These are phyloP conservation scores for Ligdia adustata DNA, from an alignment of 2,888 invertebrate species.

Conservation along the genomic window DNA sequence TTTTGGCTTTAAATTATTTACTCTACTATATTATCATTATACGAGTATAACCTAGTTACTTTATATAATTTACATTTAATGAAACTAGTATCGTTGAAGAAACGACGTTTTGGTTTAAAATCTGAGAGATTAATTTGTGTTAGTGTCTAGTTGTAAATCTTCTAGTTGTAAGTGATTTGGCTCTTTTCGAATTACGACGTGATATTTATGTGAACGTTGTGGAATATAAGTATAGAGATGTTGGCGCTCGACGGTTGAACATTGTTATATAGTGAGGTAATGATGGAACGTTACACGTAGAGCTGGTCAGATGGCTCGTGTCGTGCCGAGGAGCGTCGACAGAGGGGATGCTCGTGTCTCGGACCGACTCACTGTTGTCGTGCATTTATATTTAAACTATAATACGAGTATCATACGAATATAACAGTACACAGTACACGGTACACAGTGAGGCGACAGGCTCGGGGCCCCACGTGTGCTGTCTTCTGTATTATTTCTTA, in stretches of 20 bases:
- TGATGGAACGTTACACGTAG: too few relatives aligned
- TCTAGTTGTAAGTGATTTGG: conserved; percentile 33
- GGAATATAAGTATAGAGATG: too few relatives aligned
- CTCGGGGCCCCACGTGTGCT: background rate
- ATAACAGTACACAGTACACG: background rate
- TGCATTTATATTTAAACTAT: conserved; percentile 66
- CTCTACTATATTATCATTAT: too few relatives aligned
- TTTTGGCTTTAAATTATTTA: conserved; percentile 56
- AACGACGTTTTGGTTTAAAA: conserved; percentile 50
- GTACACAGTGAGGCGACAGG: background rate
- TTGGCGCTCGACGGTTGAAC: too few relatives aligned
- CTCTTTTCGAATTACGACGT: conserved; percentile 35
- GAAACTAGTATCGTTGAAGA: conserved; percentile 28
- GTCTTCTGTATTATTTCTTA: conserved; percentile 15
- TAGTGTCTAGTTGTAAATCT: conserved; percentile 33
- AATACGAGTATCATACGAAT: conserved; percentile 6
- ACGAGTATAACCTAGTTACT: conserved; percentile 39
- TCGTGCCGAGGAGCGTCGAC: too few relatives aligned
- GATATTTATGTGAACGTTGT: conserved; percentile 1
- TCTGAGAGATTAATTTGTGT: conserved; percentile 53
- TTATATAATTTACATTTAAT: conserved; percentile 23
- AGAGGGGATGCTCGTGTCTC: too few relatives aligned
- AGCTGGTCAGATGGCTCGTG: too few relatives aligned
- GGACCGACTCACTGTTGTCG: too few relatives aligned
- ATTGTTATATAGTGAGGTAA: too few relatives aligned